Percentiles rank a stretch among this genome's conserved stretches.
Conservation (phyloP, 2,888 invertebrate genomes). For the Phengaris arion region DNA sequence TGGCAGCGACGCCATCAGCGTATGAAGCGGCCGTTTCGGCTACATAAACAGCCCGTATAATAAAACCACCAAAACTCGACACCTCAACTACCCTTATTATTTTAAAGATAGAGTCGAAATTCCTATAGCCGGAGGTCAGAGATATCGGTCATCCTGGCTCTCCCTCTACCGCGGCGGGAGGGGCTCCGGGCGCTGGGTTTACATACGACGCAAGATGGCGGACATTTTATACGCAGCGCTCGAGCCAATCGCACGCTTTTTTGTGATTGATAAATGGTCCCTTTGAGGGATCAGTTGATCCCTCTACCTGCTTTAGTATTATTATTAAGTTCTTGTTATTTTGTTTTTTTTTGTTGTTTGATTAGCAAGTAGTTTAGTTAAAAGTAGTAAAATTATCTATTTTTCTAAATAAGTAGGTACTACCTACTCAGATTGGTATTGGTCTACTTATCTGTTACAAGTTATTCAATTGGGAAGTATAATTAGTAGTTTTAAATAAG, state of each 20-base stretch:
- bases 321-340: not conserved
- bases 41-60: constrained; percentile 79
- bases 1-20: constrained; percentile 76
- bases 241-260: constrained; percentile 20
- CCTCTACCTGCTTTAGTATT: not conserved
- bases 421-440: too few species aligned
- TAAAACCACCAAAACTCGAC: constrained; percentile 47
- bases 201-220: constrained; percentile 72
- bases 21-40: constrained; percentile 79
- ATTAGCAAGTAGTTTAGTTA: not conserved
- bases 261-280: constrained; percentile 5
- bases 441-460: too few species aligned
- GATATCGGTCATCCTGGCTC: constrained; percentile 49
- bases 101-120: constrained; percentile 44
- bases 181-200: constrained; percentile 60
- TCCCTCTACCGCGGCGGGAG: constrained; percentile 62
- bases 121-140: constrained; percentile 43
- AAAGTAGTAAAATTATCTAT: too few species aligned
- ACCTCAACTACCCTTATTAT: constrained; percentile 34
- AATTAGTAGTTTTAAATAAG: too few species aligned
- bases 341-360: not conserved
- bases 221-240: constrained; percentile 55
- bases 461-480: too few species aligned
- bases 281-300: not conserved
- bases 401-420: too few species aligned